A percentile compares a stretch with the other conserved stretches of the same genome.
These are phyloP conservation scores for Iphiclides podalirius DNA, from an alignment of 2,888 invertebrate genomes.

Conservation along the genomic window DNA sequence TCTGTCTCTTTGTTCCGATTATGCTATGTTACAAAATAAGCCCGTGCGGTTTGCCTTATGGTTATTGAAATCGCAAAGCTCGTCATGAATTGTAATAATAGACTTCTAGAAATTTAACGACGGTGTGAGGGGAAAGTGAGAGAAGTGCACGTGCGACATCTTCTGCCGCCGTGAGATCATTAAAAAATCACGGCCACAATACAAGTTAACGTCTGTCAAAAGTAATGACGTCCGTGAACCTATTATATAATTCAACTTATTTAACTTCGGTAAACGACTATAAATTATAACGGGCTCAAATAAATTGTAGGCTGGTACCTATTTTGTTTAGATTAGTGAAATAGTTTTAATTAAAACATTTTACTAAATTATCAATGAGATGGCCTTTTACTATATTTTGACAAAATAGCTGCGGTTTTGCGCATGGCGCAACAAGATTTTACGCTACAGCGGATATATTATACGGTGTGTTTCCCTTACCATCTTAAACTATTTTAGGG, in stretches of 20 bases:
- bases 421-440: no score
- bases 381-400: no score
- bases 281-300: no score
- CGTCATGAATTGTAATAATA: slow-evolving; percentile 15
- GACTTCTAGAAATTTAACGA: slow-evolving; percentile 15
- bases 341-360: no score
- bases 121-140: slow-evolving; percentile 19
- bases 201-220: slow-evolving; percentile 1
- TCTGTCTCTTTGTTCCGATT: neutral
- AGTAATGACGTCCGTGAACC: neutral
- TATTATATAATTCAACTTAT: slow-evolving; percentile 8
- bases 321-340: no score
- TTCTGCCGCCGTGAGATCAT: slow-evolving; percentile 1
- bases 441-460: no score
- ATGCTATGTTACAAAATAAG: slow-evolving; percentile 6
- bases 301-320: no score
- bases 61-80: slow-evolving; percentile 11
- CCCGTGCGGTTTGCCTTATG: neutral
- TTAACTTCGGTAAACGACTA: no score
- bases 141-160: slow-evolving; percentile 7
- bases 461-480: no score
- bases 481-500: no score
- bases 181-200: slow-evolving; percentile 3
- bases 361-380: no score
- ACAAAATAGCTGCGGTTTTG: no score